phyloP scores from a whole-genome alignment of 2,888 invertebrate genomes.

The Nemotelus pantherinus region DNA sequence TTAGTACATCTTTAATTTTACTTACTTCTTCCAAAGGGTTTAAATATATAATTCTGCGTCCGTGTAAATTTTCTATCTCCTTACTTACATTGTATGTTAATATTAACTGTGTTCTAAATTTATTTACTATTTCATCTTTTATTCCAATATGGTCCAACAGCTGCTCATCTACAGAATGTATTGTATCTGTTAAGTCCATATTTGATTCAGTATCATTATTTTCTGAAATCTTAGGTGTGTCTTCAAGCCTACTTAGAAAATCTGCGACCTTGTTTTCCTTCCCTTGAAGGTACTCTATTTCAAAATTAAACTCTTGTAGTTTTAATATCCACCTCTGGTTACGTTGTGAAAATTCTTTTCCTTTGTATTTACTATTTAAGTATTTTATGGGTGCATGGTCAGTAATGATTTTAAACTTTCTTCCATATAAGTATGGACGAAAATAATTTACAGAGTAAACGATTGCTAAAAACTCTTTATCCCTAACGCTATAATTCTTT shows the following conservation, averaged over 20 bases:
- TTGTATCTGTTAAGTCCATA: slow-evolving; percentile 44
- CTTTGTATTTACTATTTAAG: slow-evolving; percentile 46
- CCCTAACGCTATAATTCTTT: slow-evolving; percentile 46
- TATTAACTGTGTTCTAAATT: slow-evolving; percentile 50
- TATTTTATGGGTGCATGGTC: slow-evolving; percentile 49
- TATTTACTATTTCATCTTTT: slow-evolving; percentile 49
- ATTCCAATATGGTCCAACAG: slow-evolving; percentile 48
- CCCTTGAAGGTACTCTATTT: slow-evolving; percentile 45
- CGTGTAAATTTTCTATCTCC: slow-evolving; percentile 43
- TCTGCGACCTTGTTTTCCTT: slow-evolving; percentile 47
- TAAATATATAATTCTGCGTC: slow-evolving; percentile 46
- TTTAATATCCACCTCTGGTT: slow-evolving; percentile 49
- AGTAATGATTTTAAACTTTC: slow-evolving; percentile 48
- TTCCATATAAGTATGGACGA: slow-evolving; percentile 47
- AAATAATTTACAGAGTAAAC: slow-evolving; percentile 46
- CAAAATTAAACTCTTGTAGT: slow-evolving; percentile 45
- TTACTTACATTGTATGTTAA: slow-evolving; percentile 45
- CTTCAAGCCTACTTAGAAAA: slow-evolving; percentile 48
- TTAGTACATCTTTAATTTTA: slow-evolving; percentile 45
- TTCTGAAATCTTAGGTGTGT: slow-evolving; percentile 43
- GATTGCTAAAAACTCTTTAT: slow-evolving; percentile 49
- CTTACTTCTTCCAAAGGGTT: slow-evolving; percentile 36
- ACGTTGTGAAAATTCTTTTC: slow-evolving; percentile 46
- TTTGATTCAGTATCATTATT: slow-evolving; percentile 46
- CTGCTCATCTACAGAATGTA: slow-evolving; percentile 49